These are phyloP conservation scores for Ammospiza caudacuta DNA, from an alignment of 2,113 vertebrate genomes.

Conservation along the genomic window DNA sequence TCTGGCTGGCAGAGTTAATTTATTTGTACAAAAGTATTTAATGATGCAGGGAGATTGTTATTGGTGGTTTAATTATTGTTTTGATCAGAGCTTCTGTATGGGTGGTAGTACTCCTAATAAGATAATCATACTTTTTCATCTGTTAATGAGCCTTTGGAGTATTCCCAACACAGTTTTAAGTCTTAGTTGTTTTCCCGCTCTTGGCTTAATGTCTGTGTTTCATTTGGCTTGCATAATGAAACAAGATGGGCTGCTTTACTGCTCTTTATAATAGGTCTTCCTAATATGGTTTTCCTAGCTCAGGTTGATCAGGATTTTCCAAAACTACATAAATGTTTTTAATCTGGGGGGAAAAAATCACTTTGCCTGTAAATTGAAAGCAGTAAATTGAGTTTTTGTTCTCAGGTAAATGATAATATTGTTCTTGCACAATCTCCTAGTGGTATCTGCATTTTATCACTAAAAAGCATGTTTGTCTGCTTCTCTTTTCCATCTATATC, in stretches of 20 bases:
- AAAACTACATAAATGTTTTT: not conserved
- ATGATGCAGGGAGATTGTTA: slow-evolving; percentile 55
- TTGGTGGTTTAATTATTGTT: slow-evolving; percentile 70
- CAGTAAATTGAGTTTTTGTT: not conserved
- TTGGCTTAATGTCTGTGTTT: slow-evolving; percentile 50
- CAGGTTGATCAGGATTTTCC: not conserved
- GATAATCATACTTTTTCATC: slow-evolving; percentile 70
- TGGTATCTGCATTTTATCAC: not conserved
- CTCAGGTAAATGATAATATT: not conserved
- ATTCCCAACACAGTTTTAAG: slow-evolving; percentile 60
- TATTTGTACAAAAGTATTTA: slow-evolving; percentile 64
- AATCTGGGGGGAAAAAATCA: not conserved
- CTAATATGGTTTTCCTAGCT: not conserved
- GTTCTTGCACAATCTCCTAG: not conserved
- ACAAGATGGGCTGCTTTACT: not conserved
- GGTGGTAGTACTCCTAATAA: slow-evolving; percentile 62
- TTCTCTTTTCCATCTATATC: not conserved
- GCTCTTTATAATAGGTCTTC: not conserved
- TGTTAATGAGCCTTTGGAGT: slow-evolving; percentile 67
- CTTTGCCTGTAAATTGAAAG: not conserved
- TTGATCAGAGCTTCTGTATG: slow-evolving; percentile 60
- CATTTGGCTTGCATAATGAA: slow-evolving; percentile 38
- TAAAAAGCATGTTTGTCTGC: not conserved
- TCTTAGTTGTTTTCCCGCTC: slow-evolving; percentile 45
- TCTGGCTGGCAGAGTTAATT: slow-evolving; percentile 57